Conservation (phyloP, 2,888 invertebrate species). For the Argyresthia albistria region DNA sequence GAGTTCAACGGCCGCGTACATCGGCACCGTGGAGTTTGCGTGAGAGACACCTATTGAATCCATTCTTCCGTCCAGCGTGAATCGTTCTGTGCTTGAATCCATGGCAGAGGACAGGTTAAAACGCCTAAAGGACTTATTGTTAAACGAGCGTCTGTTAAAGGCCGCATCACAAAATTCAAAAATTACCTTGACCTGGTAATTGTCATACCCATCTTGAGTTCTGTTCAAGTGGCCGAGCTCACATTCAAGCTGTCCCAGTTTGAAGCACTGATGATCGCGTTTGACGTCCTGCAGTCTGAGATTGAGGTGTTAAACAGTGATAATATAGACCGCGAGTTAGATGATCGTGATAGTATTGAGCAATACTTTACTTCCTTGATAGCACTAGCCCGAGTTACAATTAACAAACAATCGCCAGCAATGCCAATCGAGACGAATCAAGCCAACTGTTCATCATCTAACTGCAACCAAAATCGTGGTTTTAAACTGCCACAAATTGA, state of each 20-base stretch:
- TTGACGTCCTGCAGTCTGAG: too few relatives aligned
- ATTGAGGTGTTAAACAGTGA: too few relatives aligned
- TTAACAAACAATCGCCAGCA: too few relatives aligned
- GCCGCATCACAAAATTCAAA: neutral
- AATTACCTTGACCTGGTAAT: neutral
- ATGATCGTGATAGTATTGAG: too few relatives aligned
- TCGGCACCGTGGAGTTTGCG: neutral
- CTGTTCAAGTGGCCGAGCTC: neutral
- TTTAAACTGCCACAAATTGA: neutral
- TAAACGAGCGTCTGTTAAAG: neutral
- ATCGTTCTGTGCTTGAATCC: neutral
- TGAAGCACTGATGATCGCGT: conserved; percentile 12
- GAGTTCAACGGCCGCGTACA: conserved; percentile 4
- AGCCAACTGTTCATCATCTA: neutral
- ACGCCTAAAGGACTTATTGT: neutral
- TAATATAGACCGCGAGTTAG: too few relatives aligned
- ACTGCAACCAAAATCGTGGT: neutral
- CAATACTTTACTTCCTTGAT: too few relatives aligned
- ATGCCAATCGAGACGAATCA: neutral
- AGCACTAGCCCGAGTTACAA: too few relatives aligned
- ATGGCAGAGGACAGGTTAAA: neutral
- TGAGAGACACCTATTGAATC: neutral
- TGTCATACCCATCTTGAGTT: neutral
- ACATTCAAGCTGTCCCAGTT: neutral
- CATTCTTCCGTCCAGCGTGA: neutral